phyloP scores from a whole-genome alignment of 2,888 invertebrate genomes.

The Cabera pusaria region DNA sequence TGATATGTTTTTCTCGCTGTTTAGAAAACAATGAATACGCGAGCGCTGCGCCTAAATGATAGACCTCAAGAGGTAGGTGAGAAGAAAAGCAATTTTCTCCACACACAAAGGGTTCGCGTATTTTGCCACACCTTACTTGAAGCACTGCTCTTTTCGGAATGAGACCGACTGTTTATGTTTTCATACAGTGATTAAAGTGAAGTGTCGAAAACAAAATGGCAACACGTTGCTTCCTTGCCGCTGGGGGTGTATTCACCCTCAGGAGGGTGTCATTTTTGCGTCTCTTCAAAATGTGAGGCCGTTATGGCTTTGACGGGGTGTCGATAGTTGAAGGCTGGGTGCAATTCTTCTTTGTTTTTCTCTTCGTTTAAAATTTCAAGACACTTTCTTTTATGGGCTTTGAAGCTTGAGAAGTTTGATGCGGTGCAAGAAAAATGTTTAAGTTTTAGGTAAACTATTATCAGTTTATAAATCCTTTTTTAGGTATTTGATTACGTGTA shows the following conservation, averaged over 20 bases:
- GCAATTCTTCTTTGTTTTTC: slow-evolving; percentile 62
- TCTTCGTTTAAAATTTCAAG: slow-evolving; percentile 31
- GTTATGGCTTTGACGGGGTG: slow-evolving; percentile 62
- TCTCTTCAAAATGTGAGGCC: slow-evolving; percentile 47
- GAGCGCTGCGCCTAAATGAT: slow-evolving; percentile 19
- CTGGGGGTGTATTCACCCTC: slow-evolving; percentile 34
- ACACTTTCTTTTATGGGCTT: slow-evolving; percentile 18
- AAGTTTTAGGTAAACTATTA: no score
- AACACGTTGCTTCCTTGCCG: slow-evolving; percentile 39
- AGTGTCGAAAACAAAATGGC: slow-evolving; percentile 80
- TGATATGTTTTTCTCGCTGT: slow-evolving; percentile 8
- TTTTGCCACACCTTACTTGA: slow-evolving; percentile 48
- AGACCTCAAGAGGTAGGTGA: slow-evolving; percentile 40
- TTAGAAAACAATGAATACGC: slow-evolving; percentile 19
- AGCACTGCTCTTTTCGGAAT: slow-evolving; percentile 74
- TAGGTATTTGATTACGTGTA: no score
- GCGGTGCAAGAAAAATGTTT: slow-evolving; percentile 3
- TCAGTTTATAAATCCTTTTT: no score
- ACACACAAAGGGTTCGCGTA: slow-evolving; percentile 50
- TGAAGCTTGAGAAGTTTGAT: slow-evolving; percentile 11
- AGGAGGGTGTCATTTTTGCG: slow-evolving; percentile 41
- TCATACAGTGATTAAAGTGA: slow-evolving; percentile 80
- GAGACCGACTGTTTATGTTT: slow-evolving; percentile 74
- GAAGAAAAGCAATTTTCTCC: slow-evolving; percentile 48
- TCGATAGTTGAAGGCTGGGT: slow-evolving; percentile 59